These are phyloP conservation scores for Tipula unca DNA, from an alignment of 2,888 invertebrate genomes.

Conservation along the genomic window DNA sequence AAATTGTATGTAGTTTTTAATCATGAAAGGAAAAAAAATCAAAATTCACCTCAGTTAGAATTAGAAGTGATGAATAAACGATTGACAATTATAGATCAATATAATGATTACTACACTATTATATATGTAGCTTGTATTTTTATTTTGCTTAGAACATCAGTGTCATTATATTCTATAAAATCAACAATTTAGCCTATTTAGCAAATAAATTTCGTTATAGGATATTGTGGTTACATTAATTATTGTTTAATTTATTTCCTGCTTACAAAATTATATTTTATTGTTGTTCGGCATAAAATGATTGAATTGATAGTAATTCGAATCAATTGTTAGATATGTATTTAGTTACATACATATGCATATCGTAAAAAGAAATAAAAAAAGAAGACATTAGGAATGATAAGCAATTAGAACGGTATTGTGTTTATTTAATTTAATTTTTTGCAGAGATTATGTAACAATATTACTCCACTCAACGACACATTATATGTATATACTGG, in stretches of 20 bases:
- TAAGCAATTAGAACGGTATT: not conserved
- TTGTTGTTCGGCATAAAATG: not conserved
- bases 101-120: not conserved
- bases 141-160: not conserved
- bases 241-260: not conserved
- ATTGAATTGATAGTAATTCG: not conserved
- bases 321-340: no score
- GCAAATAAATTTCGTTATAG: not conserved
- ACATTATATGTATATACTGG: no score
- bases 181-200: not conserved
- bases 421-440: not conserved
- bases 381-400: not conserved
- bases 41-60: not conserved
- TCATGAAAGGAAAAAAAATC: not conserved
- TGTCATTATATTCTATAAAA: not conserved
- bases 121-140: not conserved
- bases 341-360: not conserved
- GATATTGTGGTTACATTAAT: not conserved
- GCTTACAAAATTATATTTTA: not conserved
- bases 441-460: not conserved
- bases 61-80: not conserved
- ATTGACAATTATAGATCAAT: not conserved
- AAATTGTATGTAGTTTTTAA: not conserved
- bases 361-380: no score
- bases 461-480: not conserved